Base-by-base conservation (phyloP, 2,888 invertebrate species). In the Eristalis intricaria region DNA sequence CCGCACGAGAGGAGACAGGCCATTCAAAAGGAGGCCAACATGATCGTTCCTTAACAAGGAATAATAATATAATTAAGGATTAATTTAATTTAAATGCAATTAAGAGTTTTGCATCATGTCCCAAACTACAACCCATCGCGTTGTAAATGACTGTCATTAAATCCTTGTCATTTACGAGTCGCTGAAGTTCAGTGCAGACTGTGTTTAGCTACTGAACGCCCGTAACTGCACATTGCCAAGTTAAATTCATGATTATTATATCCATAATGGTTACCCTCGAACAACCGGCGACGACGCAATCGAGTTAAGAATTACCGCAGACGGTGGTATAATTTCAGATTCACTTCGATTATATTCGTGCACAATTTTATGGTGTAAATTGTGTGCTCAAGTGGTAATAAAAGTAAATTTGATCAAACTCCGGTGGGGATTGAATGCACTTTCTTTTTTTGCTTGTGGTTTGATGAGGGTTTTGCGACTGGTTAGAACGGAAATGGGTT, bases 1-100 rank as follows among this genome's bases (percentile, higher is more conserved):
- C 4, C 3, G 4, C 38, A 13, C 8, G 19, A 19, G 19, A 7
- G 1, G 19, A 19, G 19, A 19, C 43, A 4, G 19, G 8, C 50
- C 19, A n/a, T 19, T n/a, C 50, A 50, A 50, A 50, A 50, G 5
- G 50, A 50, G 50, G 50, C 50, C 50, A 50, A 50, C 50, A 8
- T 2, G 50, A 7, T 19, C 50, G 19, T 50, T 19, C 50, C 19
- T 50, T 50, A 50, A n/a, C 50, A 50, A 50, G 19, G 19, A 50
- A 50, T 50, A 50, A n/a, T 35, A 64, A 64, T 64, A 64, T 23
- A 40, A 50, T 50, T 40, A 68, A 68, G n/a, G 66, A 68, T 68
- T 50, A 50, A 43, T 29, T 50, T 50, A 68, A 66, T 66, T 66
- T 40, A 23, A 66, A 7, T 7, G n/a, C 43, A 43, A 26, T 43